Evolutionary conservation across 2,888 invertebrate genomes (phyloP), one percentile per base, ranked within the genome.

Genomic region (Onthophagus sagittarius): DNA sequence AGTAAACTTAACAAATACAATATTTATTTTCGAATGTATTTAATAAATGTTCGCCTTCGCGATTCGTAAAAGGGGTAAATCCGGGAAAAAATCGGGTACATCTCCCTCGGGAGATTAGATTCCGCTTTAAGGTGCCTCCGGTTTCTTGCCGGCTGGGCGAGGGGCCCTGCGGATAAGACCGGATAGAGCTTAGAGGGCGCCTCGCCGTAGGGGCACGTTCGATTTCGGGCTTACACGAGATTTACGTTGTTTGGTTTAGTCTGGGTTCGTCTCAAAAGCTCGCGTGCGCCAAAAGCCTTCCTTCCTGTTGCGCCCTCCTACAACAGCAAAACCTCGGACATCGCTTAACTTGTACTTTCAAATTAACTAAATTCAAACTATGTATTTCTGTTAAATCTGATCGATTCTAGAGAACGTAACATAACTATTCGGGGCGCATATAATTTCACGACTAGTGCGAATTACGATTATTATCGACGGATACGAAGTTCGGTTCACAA

Each of bases 171-270:
- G 78, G 78, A 77, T 79, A 79, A 78, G 79, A 78, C 76, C 77
- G 79, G 80, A 81, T 81, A 78, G 77, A 79, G 39, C 39, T 53
- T 53, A 53, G 39, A 11, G 39, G 39, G 39, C 5, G 39, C 39
- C 39, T 7, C 11, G 39, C 39, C 39, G 39, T 53, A 53, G 39
- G 79, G 74, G 76, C 79, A 80, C 79, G 80, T 82, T 82, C 82
- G 81, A 81, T 81, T 81, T 81, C 78, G 77, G 78, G 81, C 80
- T 81, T 81, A 81, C 77, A 77, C 77, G 79, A 82, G 82, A 82
- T 82, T 82, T 82, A 80, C 79, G 79, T 80, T 81, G 82, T 81
- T 81, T 82, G 81, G 81, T 80, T 82, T 81, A 73, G 73, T 69
- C 73, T 23, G 71, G 31, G 75, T 73, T 72, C 74, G 72, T 72